phyloP scores from a whole-genome alignment of 2,797 vertebrate genomes.

The Odontamblyopus rebecca region DNA sequence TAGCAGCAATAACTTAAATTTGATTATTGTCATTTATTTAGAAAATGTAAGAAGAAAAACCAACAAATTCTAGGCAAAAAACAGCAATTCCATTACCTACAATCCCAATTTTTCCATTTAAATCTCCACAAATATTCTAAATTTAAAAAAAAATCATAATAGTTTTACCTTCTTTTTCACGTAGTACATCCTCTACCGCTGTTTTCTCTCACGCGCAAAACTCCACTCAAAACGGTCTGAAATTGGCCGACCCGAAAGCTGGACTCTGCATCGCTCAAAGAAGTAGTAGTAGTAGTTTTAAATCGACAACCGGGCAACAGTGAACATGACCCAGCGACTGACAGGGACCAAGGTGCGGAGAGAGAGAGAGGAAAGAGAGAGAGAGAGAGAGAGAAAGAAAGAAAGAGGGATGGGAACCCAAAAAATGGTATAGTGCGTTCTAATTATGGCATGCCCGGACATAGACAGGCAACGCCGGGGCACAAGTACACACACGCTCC shows the following conservation, averaged over 20 bases:
- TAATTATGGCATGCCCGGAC: constrained; percentile 82
- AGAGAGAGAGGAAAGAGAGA: constrained; percentile 49
- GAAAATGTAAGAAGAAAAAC: not conserved
- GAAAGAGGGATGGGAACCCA: constrained; percentile 71
- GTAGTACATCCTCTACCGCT: constrained; percentile 73
- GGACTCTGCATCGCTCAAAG: constrained; percentile 37
- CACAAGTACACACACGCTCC: constrained; percentile 77
- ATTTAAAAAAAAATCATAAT: not conserved
- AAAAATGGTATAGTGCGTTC: constrained; percentile 71
- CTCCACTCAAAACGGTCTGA: constrained; percentile 57
- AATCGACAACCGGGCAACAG: constrained; percentile 46
- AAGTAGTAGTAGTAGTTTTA: constrained; percentile 46
- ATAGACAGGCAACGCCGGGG: constrained; percentile 73
- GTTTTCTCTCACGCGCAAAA: constrained; percentile 51
- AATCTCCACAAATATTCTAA: not conserved
- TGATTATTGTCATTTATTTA: too few species aligned
- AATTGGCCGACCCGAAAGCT: constrained; percentile 48
- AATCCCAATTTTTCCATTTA: not conserved
- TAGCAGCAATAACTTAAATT: too few species aligned
- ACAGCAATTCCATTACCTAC: not conserved
- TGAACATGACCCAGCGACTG: constrained; percentile 38
- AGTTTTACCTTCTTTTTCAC: constrained; percentile 77
- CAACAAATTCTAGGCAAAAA: not conserved
- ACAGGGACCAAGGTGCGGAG: constrained; percentile 55
- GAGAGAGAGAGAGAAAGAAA: constrained; percentile 27